Evolutionary conservation across 2,113 vertebrate genomes (phyloP).

Genomic region (Pluvianellus socialis): DNA sequence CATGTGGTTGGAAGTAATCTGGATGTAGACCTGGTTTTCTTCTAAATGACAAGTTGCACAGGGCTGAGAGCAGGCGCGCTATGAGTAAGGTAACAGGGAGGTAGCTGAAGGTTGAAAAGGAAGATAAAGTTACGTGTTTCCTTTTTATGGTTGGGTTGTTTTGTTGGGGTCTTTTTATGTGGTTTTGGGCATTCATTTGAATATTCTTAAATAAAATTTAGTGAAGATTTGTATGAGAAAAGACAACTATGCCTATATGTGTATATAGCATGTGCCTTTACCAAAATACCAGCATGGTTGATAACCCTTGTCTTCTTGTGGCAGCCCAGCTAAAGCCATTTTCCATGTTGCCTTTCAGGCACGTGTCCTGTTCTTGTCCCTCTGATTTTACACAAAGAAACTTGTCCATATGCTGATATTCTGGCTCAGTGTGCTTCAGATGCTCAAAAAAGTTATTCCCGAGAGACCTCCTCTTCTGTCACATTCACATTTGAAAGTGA

Average conservation of each 20-base stretch:
- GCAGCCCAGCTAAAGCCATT: neutral
- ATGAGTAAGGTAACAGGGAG: neutral
- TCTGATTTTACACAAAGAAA: neutral
- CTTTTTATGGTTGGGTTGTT: neutral
- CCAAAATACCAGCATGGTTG: neutral
- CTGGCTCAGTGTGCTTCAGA: neutral
- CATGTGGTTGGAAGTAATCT: neutral
- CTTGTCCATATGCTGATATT: neutral
- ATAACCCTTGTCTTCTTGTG: neutral
- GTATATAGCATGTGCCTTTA: neutral
- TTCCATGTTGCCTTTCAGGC: neutral
- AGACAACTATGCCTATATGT: accelerated
- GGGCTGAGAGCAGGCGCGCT: accelerated
- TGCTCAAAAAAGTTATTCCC: neutral
- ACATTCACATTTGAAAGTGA: neutral
- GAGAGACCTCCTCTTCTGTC: neutral
- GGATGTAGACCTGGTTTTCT: neutral
- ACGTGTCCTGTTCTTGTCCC: neutral
- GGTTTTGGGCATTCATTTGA: neutral
- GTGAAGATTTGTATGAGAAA: neutral
- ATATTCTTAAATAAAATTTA: neutral
- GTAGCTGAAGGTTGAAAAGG: neutral
- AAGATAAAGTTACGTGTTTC: neutral
- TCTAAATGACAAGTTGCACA: neutral
- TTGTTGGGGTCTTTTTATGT: neutral